phyloP scores from a whole-genome alignment of 2,113 vertebrate genomes.

The Hippolais icterina region DNA sequence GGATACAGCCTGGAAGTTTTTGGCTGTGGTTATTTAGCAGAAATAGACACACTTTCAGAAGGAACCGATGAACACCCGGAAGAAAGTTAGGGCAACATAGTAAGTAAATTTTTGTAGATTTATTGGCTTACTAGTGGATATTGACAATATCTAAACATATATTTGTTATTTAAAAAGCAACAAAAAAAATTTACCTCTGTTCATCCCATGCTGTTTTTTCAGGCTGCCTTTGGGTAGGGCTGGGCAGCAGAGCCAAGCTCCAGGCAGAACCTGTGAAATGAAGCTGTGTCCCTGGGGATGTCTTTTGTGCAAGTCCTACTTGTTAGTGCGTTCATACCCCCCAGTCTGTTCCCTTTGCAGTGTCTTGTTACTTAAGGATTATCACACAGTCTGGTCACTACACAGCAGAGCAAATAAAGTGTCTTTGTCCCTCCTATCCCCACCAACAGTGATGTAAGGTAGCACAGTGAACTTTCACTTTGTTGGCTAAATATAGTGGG shows the following conservation, averaged over 20 bases:
- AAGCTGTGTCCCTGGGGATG: neutral
- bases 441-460: neutral
- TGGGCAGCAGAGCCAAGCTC: neutral
- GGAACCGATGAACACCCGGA: neutral
- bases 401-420: neutral
- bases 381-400: neutral
- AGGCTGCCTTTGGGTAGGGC: neutral
- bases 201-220: neutral
- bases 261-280: neutral
- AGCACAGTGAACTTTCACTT: neutral
- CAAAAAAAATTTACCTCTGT: neutral
- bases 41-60: neutral
- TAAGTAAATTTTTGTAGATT: neutral
- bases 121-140: neutral
- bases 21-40: neutral
- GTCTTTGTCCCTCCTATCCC: neutral
- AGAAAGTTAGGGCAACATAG: neutral
- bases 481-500: neutral
- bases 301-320: neutral
- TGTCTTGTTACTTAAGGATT: neutral
- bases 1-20: neutral
- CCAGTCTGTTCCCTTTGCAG: neutral
- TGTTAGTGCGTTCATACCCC: neutral
- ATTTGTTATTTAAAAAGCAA: neutral
- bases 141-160: neutral